Evolutionary conservation across 2,888 invertebrate genomes (phyloP), one percentile per base, ranked within the genome.

Genomic region (Aproaerema taeniolella): DNA sequence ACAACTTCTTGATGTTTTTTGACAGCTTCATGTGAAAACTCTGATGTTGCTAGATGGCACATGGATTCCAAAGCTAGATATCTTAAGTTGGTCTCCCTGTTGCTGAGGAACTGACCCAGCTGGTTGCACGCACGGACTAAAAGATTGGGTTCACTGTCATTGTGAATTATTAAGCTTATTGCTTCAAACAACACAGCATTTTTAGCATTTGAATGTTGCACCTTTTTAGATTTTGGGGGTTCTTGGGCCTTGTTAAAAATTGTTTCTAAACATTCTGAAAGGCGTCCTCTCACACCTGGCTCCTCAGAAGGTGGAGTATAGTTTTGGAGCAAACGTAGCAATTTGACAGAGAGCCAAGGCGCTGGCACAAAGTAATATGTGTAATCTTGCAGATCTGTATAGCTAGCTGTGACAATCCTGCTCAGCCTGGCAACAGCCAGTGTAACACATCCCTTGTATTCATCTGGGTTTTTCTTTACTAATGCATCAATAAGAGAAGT

Each of bases 321-420:
- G 76, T 99, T 99, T 82, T 99, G 99, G 51, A 99, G 88, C 46
- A 99, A 89, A 58, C 99, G 91, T 48, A 99, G 87, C 42, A 99
- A 87, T 83, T 99, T 99, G 11, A 99, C 98, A 43, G 98, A 99
- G 24, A 99, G 90, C 99, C 99, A 99, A 10, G 99, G 99, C n/a
- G 99, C 99, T 54, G 99, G 99, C 47, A 99, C 99, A 89, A 99
- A 99, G 77, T 99, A 99, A 80, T 99, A 99, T 2, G 99, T 99
- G 75, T 99, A 99, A 86, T 99, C 99, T 88, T 99, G 99, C 51
- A 99, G 90, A 87, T 99, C 99, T 54, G 98, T 99, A 70, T 99
- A 99, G 67, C 98, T 98, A 33, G 99, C 96, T 39, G 99, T 99
- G 5, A 99, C 98, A 88, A 99, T 99, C 69, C 98, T 90, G 74